A percentile compares a stretch with the other conserved stretches of the same genome.
Evolutionary conservation across 1,140 invertebrate species (phyloP).

Genomic region (Drosophila varians): DNA sequence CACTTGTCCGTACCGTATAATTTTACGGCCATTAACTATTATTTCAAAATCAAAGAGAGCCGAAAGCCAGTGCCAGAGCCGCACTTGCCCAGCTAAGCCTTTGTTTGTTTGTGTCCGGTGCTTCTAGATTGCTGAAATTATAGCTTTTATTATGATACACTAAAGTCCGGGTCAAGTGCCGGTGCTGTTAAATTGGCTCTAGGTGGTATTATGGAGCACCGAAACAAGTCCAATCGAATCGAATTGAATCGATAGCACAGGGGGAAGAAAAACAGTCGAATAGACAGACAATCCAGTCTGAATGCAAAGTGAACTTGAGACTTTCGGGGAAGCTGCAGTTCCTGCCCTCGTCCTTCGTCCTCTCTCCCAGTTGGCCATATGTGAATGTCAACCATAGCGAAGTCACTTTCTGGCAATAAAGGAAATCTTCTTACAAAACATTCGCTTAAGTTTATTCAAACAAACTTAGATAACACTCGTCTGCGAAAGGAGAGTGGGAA

Average conservation of each 20-base stretch:
- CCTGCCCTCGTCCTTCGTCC: not conserved
- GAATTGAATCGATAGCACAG: slow-evolving; percentile 25
- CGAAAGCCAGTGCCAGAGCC: no score
- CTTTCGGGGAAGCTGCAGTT: slow-evolving; percentile 25
- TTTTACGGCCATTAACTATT: slow-evolving; percentile 81
- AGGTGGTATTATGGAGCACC: slow-evolving; percentile 70
- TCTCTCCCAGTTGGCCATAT: slow-evolving; percentile 36
- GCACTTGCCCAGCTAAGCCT: slow-evolving; percentile 41
- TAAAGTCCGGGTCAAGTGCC: slow-evolving; percentile 41
- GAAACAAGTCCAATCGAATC: slow-evolving; percentile 15
- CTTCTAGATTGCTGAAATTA: slow-evolving; percentile 70
- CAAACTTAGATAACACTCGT: slow-evolving; percentile 77
- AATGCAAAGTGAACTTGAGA: slow-evolving; percentile 63
- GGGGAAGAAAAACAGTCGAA: slow-evolving; percentile 31
- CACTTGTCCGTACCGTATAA: slow-evolving; percentile 70
- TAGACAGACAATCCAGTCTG: slow-evolving; percentile 23
- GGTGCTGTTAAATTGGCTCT: slow-evolving; percentile 73
- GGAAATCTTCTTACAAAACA: slow-evolving; percentile 82
- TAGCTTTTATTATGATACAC: slow-evolving; percentile 78
- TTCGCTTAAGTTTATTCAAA: slow-evolving; percentile 82
- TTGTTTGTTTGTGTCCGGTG: slow-evolving; percentile 65
- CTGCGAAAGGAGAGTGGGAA: slow-evolving; percentile 10
- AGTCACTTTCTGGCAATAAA: slow-evolving; percentile 73
- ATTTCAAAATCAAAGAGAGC: slow-evolving; percentile 67
- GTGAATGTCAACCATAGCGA: slow-evolving; percentile 63